These are phyloP conservation scores for Melanerpes aurifrons DNA, from an alignment of 2,113 vertebrate genomes.

Conservation along the genomic window DNA sequence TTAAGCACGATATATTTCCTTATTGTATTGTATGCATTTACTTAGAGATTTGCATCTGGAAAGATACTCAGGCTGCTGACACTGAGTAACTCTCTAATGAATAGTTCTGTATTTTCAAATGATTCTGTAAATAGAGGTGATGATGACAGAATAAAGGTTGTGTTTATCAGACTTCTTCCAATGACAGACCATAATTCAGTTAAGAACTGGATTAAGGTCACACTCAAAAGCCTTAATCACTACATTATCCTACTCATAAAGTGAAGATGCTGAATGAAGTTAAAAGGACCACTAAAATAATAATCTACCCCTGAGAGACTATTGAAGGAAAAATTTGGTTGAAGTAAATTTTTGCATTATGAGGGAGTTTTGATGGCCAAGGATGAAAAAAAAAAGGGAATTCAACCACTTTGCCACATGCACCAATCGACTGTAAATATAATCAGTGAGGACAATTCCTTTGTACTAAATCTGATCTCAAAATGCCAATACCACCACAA, in stretches of 20 bases:
- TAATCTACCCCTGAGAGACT: neutral
- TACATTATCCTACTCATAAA: neutral
- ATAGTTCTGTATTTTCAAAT: neutral
- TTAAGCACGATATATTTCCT: neutral
- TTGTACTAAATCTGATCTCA: neutral
- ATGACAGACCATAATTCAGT: neutral
- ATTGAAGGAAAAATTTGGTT: neutral
- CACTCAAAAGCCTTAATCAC: neutral
- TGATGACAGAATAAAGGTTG: neutral
- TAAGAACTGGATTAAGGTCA: neutral
- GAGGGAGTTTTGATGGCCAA: neutral
- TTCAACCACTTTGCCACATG: rapidly evolving
- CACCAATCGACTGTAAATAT: neutral
- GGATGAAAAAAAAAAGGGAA: neutral
- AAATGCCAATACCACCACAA: neutral
- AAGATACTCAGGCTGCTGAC: neutral
- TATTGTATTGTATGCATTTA: neutral
- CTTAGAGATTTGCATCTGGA: neutral
- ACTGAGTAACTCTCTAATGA: neutral
- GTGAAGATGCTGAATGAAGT: neutral
- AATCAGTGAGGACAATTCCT: neutral
- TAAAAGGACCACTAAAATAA: neutral
- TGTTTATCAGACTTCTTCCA: neutral
- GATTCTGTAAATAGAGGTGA: neutral
- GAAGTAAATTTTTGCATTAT: neutral